Conservation (phyloP, 2,113 vertebrate species). For the Chitala chitala region DNA sequence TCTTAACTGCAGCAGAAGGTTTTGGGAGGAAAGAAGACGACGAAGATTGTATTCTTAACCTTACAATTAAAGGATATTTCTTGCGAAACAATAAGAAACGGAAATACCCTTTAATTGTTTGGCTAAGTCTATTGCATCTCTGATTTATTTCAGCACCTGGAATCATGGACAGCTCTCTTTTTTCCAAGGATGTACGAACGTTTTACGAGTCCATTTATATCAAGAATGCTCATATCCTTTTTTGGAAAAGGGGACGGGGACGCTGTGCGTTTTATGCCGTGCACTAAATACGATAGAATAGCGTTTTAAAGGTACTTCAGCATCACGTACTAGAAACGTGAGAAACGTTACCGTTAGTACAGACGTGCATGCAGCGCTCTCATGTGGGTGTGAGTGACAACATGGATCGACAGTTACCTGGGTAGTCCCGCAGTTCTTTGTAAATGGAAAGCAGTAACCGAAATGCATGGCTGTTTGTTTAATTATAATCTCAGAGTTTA, state of each 20-base stretch:
- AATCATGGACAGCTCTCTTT: constrained; percentile 46
- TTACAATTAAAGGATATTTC: constrained; percentile 81
- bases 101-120: constrained; percentile 73
- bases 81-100: constrained; percentile 51
- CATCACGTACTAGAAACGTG: not conserved
- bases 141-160: constrained; percentile 18
- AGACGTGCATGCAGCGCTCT: constrained; percentile 9
- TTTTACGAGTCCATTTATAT: not conserved
- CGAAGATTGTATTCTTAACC: constrained; percentile 49
- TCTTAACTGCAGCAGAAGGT: no score
- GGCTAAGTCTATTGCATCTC: constrained; percentile 52
- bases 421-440: not conserved
- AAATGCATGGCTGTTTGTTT: not conserved
- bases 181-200: not conserved
- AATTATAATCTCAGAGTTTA: no score
- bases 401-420: not conserved
- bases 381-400: constrained; percentile 11
- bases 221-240: not conserved
- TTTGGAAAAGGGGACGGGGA: not conserved
- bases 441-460: not conserved
- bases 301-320: not conserved
- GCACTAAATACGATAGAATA: not conserved
- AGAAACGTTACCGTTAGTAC: not conserved
- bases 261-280: not conserved
- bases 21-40: not conserved